Evolutionary conservation across 1,140 invertebrate genomes (phyloP).

Genomic region (Laodelphax striatellus): DNA sequence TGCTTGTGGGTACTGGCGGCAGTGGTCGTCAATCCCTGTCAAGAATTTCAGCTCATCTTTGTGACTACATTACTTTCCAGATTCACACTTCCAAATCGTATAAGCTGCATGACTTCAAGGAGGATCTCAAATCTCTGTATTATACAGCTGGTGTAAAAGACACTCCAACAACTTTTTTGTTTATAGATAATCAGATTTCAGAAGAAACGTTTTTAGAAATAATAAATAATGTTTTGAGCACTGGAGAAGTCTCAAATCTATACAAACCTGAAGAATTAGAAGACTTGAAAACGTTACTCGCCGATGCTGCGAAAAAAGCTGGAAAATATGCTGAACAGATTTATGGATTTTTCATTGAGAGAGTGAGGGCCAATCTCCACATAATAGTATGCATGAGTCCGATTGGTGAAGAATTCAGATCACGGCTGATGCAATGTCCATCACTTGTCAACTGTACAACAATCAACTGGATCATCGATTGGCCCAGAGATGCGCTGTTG

Average conservation of each 20-base stretch:
- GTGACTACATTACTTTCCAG: conserved; percentile 62
- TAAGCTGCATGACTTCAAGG: conserved; percentile 59
- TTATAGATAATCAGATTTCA: conserved; percentile 62
- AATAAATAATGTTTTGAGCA: conserved; percentile 75
- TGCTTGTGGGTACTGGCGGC: conserved; percentile 76
- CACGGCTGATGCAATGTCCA: conserved; percentile 68
- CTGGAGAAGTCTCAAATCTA: conserved; percentile 72
- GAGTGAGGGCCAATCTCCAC: conserved; percentile 64
- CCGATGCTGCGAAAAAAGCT: conserved; percentile 48
- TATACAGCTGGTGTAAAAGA: conserved; percentile 55
- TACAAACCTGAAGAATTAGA: conserved; percentile 77
- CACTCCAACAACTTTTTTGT: conserved; percentile 64
- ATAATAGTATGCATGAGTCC: conserved; percentile 77
- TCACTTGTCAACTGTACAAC: conserved; percentile 74
- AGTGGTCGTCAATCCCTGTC: conserved; percentile 71
- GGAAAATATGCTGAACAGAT: conserved; percentile 51
- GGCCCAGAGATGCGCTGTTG: conserved; percentile 73
- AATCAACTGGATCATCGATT: conserved; percentile 80
- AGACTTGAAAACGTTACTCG: conserved; percentile 46
- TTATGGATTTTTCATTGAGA: conserved; percentile 61
- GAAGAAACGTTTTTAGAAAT: conserved; percentile 78
- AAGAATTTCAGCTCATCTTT: conserved; percentile 62
- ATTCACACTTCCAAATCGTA: conserved; percentile 69
- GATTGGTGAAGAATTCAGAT: conserved; percentile 56
- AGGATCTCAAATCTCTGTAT: conserved; percentile 72